Evolutionary conservation across 2,113 vertebrate genomes (phyloP).

Genomic region (Bombycilla garrulus): DNA sequence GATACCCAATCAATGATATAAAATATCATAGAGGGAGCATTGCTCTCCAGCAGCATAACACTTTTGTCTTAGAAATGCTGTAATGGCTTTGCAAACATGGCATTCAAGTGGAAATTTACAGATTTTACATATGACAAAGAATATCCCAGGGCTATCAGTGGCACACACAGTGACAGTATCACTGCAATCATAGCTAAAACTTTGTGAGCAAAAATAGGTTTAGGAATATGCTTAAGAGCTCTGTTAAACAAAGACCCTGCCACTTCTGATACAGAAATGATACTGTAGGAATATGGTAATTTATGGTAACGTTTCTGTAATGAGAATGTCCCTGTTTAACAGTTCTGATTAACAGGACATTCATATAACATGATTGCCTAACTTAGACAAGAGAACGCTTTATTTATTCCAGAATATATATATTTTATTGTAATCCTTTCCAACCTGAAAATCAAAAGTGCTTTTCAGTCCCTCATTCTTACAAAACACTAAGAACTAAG

Average conservation of each 20-base stretch:
- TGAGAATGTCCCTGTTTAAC: background rate
- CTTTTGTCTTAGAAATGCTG: background rate
- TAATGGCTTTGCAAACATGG: background rate
- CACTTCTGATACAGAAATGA: background rate
- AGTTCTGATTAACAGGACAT: background rate
- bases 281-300: background rate
- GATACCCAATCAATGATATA: background rate
- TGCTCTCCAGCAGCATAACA: background rate
- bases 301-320: background rate
- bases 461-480: background rate
- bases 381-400: background rate
- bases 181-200: background rate
- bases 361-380: background rate
- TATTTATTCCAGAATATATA: background rate
- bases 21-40: background rate
- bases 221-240: background rate
- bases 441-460: background rate
- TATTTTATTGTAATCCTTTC: background rate
- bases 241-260: background rate
- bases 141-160: background rate
- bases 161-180: rapidly evolving
- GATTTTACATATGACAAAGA: background rate
- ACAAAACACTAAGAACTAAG: background rate
- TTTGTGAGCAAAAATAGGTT: background rate
- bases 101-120: background rate